These are phyloP conservation scores for Plebejus anna DNA, from an alignment of 2,888 invertebrate genomes.

Conservation along the genomic window DNA sequence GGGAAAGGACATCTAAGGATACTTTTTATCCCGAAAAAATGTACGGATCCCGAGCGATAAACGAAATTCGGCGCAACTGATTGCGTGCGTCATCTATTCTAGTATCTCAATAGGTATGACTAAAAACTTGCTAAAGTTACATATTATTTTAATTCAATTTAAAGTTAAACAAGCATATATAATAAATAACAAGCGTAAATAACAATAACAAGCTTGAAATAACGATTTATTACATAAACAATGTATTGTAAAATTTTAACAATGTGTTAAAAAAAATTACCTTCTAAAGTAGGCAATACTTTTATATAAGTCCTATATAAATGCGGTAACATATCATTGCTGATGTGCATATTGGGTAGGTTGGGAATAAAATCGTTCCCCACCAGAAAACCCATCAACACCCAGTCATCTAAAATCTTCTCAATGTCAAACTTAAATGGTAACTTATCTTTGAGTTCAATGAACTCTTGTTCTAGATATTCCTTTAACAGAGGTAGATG, in stretches of 20 bases:
- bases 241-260: not conserved
- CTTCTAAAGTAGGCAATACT: constrained; percentile 91
- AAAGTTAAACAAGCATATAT: too few relatives aligned
- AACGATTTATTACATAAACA: not conserved
- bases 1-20: too few relatives aligned
- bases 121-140: too few relatives aligned
- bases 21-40: too few relatives aligned
- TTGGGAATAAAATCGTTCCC: constrained; percentile 99
- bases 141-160: too few relatives aligned
- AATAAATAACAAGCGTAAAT: too few relatives aligned
- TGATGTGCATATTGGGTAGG: constrained; percentile 96
- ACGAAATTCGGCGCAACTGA: too few relatives aligned
- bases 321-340: constrained; percentile 91
- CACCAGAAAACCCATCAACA: constrained; percentile 97
- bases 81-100: too few relatives aligned
- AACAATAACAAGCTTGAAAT: too few relatives aligned
- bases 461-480: constrained; percentile 95
- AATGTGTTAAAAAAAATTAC: constrained; percentile 67
- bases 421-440: constrained; percentile 91
- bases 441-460: constrained; percentile 82
- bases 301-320: constrained; percentile 93
- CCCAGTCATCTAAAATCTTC: constrained; percentile 98
- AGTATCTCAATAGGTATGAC: too few relatives aligned
- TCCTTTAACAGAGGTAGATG: constrained; percentile 95
- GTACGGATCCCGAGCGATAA: too few relatives aligned